phyloP scores from a whole-genome alignment of 2,797 vertebrate genomes.

The Heliangelus exortis region DNA sequence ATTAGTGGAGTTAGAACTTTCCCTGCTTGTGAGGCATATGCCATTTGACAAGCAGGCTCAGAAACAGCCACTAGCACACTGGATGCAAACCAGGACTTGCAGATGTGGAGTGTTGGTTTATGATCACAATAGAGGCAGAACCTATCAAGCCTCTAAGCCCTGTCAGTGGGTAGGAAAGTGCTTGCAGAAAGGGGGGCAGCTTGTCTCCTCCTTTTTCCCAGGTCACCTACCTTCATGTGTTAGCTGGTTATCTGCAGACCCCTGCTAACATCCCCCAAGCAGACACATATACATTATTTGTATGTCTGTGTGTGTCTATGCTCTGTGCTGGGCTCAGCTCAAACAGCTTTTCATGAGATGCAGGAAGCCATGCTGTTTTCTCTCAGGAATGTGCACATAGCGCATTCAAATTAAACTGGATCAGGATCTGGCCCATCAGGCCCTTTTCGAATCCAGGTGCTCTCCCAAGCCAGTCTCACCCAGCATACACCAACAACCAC shows the following conservation, averaged over 20 bases:
- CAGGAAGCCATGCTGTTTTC: not conserved
- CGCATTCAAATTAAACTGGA: not conserved
- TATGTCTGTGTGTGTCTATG: not conserved
- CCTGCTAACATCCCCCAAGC: not conserved
- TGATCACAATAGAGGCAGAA: not conserved
- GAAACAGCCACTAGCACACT: not conserved
- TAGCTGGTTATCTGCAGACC: not conserved
- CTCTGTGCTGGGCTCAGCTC: not conserved
- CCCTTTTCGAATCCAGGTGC: not conserved
- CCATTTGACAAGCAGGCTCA: not conserved
- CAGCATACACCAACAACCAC: not conserved
- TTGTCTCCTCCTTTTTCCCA: not conserved
- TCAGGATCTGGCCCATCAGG: not conserved
- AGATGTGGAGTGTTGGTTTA: not conserved
- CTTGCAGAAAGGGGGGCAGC: not conserved
- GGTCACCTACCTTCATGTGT: not conserved
- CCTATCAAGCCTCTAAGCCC: not conserved
- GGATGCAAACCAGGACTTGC: not conserved
- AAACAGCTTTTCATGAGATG: not conserved
- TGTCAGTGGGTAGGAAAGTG: not conserved
- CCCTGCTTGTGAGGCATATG: not conserved
- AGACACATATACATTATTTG: not conserved
- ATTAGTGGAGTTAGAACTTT: not conserved
- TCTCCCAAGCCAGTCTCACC: not conserved
- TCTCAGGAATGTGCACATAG: not conserved